A percentile compares a stretch with the other conserved stretches of the same genome.
phyloP scores from a whole-genome alignment of 2,797 vertebrate species.

The Florisuga fusca region DNA sequence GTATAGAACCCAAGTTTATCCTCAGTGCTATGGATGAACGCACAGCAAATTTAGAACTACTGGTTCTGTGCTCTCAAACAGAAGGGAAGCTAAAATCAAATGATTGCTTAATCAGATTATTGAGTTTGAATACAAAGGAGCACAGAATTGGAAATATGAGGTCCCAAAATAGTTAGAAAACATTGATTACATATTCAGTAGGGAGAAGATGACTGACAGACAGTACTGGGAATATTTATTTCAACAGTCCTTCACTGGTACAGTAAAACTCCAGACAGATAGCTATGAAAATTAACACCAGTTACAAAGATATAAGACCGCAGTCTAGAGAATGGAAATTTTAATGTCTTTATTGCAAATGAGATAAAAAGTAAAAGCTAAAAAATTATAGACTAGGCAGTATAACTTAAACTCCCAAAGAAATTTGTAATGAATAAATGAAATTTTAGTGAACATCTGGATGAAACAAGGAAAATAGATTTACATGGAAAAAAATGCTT shows the following conservation, averaged over 20 bases:
- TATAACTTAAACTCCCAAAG: neutral
- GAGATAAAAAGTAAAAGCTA: neutral
- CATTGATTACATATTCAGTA: neutral
- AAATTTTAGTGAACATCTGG: neutral
- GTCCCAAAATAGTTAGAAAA: too few species aligned
- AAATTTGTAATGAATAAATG: neutral
- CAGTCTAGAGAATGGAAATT: neutral
- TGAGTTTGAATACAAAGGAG: neutral
- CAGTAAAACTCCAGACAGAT: neutral
- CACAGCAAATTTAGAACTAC: neutral
- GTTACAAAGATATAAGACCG: neutral
- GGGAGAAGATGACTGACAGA: neutral
- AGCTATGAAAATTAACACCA: neutral
- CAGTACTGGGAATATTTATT: neutral
- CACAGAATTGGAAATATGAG: neutral
- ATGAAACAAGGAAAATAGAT: neutral
- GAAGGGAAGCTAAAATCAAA: neutral
- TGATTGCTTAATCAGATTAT: neutral
- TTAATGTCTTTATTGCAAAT: neutral
- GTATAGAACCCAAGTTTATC: neutral
- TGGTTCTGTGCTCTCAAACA: neutral
- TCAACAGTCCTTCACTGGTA: neutral
- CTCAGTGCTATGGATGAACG: neutral
- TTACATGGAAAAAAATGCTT: neutral
- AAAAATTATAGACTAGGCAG: neutral